Evolutionary conservation across 2,797 vertebrate species (phyloP).

Genomic region (Etheostoma nigrum): DNA sequence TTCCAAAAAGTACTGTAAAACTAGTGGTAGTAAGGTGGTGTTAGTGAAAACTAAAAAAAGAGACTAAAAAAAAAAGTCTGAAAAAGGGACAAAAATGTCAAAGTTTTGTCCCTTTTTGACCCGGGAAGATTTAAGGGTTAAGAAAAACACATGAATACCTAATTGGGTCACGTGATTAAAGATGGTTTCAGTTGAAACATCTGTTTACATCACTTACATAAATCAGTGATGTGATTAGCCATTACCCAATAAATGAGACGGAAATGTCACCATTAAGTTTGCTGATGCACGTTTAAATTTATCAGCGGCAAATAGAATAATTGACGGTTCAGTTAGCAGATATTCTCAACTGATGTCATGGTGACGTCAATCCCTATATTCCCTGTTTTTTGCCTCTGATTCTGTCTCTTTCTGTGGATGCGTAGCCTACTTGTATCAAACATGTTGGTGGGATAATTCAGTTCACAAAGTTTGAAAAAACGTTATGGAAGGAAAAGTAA

Average conservation of each 20-base stretch:
- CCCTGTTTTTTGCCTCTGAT: background rate
- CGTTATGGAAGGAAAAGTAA: background rate
- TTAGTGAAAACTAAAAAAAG: no score
- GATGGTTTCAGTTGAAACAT: background rate
- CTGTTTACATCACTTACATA: background rate
- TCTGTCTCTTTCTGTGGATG: background rate
- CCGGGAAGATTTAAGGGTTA: no score
- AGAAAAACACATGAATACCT: background rate
- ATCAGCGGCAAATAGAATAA: background rate
- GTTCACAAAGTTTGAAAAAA: background rate
- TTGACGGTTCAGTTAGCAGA: background rate
- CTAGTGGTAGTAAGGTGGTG: no score
- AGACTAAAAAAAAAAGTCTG: no score
- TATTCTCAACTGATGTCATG: slow-evolving; percentile 7
- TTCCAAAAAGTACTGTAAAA: no score
- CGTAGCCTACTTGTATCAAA: background rate
- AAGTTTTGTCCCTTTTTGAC: no score
- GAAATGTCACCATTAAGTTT: slow-evolving; percentile 7
- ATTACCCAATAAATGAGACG: slow-evolving; percentile 7
- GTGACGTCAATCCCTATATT: background rate
- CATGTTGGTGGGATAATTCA: background rate
- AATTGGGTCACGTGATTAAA: background rate
- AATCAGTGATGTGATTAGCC: background rate
- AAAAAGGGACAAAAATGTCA: no score
- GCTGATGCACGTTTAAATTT: background rate